These are phyloP conservation scores for Solenodon paradoxus DNA, from an alignment of 2,113 vertebrate species.

Conservation along the genomic window DNA sequence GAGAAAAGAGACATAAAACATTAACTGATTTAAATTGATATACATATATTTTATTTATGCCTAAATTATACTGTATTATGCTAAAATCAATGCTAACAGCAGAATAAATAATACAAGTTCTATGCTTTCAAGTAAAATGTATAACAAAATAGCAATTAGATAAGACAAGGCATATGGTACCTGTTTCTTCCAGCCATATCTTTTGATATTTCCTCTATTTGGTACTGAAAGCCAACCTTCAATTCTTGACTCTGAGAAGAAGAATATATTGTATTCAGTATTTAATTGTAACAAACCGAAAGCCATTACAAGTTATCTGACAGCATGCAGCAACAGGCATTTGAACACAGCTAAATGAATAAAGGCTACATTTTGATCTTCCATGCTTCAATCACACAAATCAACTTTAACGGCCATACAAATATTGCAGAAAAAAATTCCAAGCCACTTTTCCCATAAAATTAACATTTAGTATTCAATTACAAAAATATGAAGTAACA, in stretches of 20 bases:
- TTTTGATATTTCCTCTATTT: constrained; percentile 96
- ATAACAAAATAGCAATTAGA: not conserved
- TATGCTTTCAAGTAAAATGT: constrained; percentile 32
- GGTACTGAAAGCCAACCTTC: constrained; percentile 99
- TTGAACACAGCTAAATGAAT: constrained; percentile 76
- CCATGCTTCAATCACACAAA: constrained; percentile 84
- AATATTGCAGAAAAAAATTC: constrained; percentile 76
- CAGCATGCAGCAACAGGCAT: constrained; percentile 82
- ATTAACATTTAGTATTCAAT: constrained; percentile 72
- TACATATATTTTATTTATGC: constrained; percentile 12
- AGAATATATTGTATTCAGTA: constrained; percentile 44
- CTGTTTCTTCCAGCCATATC: constrained; percentile 99
- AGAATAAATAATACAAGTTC: not conserved
- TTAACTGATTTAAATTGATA: constrained; percentile 44
- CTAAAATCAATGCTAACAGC: constrained; percentile 24
- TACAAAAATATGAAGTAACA: constrained; percentile 70
- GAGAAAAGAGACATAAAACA: constrained; percentile 62
- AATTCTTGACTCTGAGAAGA: constrained; percentile 92
- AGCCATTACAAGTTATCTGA: constrained; percentile 51
- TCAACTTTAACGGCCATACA: constrained; percentile 77
- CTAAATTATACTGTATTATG: not conserved
- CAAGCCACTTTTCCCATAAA: constrained; percentile 75
- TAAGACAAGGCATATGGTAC: constrained; percentile 77
- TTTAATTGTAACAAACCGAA: constrained; percentile 48
- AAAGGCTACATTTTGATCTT: constrained; percentile 75